Evolutionary conservation across 2,797 vertebrate genomes (phyloP).

Genomic region (Sebastes nivosus): DNA sequence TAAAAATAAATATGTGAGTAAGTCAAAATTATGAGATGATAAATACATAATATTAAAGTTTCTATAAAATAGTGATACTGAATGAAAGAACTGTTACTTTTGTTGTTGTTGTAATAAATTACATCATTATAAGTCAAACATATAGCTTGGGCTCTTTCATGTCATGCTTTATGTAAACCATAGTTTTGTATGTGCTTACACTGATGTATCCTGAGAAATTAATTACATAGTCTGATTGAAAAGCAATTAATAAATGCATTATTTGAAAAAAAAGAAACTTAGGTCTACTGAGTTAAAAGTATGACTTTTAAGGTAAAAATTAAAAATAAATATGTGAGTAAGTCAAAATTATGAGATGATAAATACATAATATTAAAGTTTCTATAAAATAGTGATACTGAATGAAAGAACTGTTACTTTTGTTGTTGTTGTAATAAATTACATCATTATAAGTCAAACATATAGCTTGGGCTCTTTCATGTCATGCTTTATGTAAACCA

Average conservation of each 20-base stretch:
- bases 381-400: too few species aligned
- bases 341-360: not conserved
- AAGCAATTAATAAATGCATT: too few species aligned
- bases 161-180: not conserved
- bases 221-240: not conserved
- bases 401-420: not conserved
- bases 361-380: too few species aligned
- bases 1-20: too few species aligned
- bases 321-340: too few species aligned
- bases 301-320: not conserved
- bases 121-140: not conserved
- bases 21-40: not conserved
- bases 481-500: not conserved
- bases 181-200: not conserved
- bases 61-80: too few species aligned
- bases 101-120: not conserved
- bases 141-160: not conserved
- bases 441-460: not conserved
- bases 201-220: not conserved
- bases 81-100: not conserved
- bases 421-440: not conserved
- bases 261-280: too few species aligned
- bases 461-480: not conserved
- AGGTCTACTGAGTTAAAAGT: not conserved
- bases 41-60: too few species aligned